Percentiles rank a stretch among this genome's conserved stretches.
phyloP scores from a whole-genome alignment of 2,888 invertebrate genomes.

The Amiota mariae region DNA sequence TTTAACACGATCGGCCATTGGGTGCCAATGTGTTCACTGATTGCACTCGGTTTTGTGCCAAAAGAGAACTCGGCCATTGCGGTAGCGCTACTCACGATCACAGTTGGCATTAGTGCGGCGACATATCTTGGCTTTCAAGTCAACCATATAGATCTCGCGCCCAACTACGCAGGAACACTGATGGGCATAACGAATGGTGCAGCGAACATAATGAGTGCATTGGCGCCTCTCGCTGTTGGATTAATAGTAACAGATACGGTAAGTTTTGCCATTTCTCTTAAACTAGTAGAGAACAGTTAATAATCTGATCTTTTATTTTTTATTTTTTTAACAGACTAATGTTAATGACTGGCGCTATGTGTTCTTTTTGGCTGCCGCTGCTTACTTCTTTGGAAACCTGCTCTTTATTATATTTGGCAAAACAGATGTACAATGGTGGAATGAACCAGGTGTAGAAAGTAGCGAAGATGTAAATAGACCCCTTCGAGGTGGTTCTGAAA shows the following conservation, averaged over 20 bases:
- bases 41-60: constrained; percentile 77
- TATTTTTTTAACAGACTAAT: constrained; percentile 63
- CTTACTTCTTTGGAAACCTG: constrained; percentile 76
- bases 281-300: background rate
- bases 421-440: constrained; percentile 77
- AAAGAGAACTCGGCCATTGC: constrained; percentile 74
- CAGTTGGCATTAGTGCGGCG: constrained; percentile 85
- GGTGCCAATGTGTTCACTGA: constrained; percentile 81
- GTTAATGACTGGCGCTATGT: constrained; percentile 75
- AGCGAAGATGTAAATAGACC: background rate
- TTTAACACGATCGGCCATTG: constrained; percentile 79
- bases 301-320: background rate
- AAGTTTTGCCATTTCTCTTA: constrained; percentile 55
- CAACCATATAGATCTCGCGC: constrained; percentile 90
- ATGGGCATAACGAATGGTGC: constrained; percentile 90
- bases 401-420: constrained; percentile 76
- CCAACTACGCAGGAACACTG: constrained; percentile 86
- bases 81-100: constrained; percentile 79
- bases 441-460: constrained; percentile 72
- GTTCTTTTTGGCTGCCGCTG: constrained; percentile 76
- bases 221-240: constrained; percentile 84
- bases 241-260: constrained; percentile 81
- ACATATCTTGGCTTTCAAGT: constrained; percentile 85
- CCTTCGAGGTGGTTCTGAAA: background rate
- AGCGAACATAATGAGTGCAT: constrained; percentile 85